Evolutionary conservation across 2,797 vertebrate genomes (phyloP), one percentile per base, ranked within the genome.

Genomic region (Phrynocephalus vlangalii): DNA sequence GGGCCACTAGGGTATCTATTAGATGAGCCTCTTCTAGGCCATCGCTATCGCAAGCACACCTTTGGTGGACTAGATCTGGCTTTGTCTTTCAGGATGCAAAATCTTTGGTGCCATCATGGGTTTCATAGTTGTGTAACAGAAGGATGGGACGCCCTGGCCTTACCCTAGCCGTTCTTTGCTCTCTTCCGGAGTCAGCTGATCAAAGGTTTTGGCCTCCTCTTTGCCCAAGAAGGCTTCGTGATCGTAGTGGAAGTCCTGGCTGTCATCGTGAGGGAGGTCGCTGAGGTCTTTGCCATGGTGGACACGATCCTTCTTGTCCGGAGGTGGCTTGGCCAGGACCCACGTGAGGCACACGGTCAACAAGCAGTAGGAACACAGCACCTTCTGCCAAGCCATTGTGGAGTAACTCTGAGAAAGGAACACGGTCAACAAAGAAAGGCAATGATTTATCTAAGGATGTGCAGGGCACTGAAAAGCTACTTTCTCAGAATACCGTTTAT

Each of bases 161-260:
- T 50, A 79, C 63, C 89, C 73, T 18, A 90, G 66, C 79, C 96
- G 97, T 18, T 96, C 96, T 94, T 97, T 97, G 96, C 98, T 98
- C 94, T 98, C 98, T 91, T 98, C 98, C 0, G 98, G 86, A 8
- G 83, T 98, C 80, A 99, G 97, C 93, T 98, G 83, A 56, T 98
- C 98, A 26, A 99, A 99, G 24, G 98, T 98, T 94, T 98, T 98
- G 76, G 98, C 96, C 77, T 98, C 98, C 66, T 98, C 98, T 87
- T 97, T 97, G 81, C 98, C 98, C 92, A 99, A 95, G 84, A 99
- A 99, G 83, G 98, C 98, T 88, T 98, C 98, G 0, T 99, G 98
- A 96, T 99, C 98, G 1, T 97, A 99, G 89, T 97, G 97, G 95
- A 95, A 98, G 20, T 93, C 95, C 28, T 96, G 91, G 16, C 28